Conservation (phyloP, 2,797 vertebrate species). For the Tragelaphus eurycerus region DNA sequence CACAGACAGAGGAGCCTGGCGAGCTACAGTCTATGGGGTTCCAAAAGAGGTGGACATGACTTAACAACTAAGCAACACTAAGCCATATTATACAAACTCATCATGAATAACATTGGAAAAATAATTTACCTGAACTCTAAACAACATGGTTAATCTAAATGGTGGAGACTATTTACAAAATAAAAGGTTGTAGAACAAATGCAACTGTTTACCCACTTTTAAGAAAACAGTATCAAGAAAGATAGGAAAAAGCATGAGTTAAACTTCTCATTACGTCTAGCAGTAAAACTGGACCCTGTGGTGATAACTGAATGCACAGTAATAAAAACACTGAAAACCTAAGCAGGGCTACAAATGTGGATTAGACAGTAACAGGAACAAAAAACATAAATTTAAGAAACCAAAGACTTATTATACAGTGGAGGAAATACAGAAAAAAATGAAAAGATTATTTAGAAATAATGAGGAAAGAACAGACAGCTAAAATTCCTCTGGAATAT, state of each 20-base stretch:
- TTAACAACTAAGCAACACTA: background rate
- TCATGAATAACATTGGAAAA: conserved; percentile 13
- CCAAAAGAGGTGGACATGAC: background rate
- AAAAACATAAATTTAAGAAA: conserved; percentile 17
- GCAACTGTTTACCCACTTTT: conserved; percentile 18
- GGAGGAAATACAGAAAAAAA: conserved; percentile 7
- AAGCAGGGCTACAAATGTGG: conserved; percentile 30
- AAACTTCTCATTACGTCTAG: conserved; percentile 2
- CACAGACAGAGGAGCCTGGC: background rate
- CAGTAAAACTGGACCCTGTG: conserved; percentile 25
- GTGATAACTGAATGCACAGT: conserved; percentile 27
- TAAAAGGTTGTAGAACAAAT: conserved; percentile 25
- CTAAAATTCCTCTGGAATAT: conserved; percentile 30
- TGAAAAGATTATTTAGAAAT: conserved; percentile 22
- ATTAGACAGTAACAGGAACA: background rate
- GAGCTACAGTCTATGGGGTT: background rate
- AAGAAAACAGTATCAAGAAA: conserved; percentile 40
- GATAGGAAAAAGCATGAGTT: background rate
- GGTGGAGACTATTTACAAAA: conserved; percentile 38
- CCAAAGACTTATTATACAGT: background rate
- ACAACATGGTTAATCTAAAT: background rate
- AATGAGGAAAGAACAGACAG: background rate
- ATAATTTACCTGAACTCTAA: conserved; percentile 1
- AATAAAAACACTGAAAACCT: conserved; percentile 33
- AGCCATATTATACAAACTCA: conserved; percentile 1